A percentile compares a stretch with the other conserved stretches of the same genome.
Conservation (phyloP, 2,888 invertebrate genomes). For the Phymatocera aterrima region DNA sequence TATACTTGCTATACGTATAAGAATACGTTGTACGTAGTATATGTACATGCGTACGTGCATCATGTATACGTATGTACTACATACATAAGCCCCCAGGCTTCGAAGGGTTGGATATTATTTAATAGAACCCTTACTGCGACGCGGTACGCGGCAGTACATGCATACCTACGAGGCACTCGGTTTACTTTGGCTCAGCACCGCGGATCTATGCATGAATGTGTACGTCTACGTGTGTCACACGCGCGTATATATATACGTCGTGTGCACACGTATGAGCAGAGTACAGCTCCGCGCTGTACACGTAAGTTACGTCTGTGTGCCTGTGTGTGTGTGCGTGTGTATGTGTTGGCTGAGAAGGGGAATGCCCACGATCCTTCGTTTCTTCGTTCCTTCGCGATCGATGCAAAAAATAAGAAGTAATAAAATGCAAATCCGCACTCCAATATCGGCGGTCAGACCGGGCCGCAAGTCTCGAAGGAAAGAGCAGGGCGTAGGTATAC, state of each 20-base stretch:
- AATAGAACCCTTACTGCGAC: conserved; percentile 24
- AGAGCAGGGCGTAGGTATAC: conserved; percentile 10
- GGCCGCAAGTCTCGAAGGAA: conserved; percentile 30
- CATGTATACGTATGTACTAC: too few relatives aligned
- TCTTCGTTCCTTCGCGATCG: conserved; percentile 37
- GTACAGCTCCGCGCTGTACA: too few relatives aligned
- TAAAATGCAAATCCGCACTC: conserved; percentile 45
- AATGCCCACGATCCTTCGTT: conserved; percentile 30
- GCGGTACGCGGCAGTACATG: too few relatives aligned
- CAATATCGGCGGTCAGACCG: conserved; percentile 40
- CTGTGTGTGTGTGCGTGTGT: too few relatives aligned
- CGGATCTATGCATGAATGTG: background rate
- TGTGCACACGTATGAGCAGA: background rate
- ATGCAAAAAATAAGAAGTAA: conserved; percentile 43
- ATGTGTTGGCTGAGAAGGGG: background rate
- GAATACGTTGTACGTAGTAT: background rate
- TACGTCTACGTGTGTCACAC: background rate
- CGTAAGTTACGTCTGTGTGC: too few relatives aligned
- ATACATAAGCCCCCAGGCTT: conserved; percentile 13
- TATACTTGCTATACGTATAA: too few relatives aligned
- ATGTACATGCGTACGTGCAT: background rate
- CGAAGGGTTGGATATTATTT: conserved; percentile 17
- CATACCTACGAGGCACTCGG: conserved; percentile 28
- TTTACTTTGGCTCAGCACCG: conserved; percentile 20
- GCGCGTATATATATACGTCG: background rate